phyloP scores from a whole-genome alignment of 2,888 invertebrate genomes.

The Synanthedon myopaeformis region DNA sequence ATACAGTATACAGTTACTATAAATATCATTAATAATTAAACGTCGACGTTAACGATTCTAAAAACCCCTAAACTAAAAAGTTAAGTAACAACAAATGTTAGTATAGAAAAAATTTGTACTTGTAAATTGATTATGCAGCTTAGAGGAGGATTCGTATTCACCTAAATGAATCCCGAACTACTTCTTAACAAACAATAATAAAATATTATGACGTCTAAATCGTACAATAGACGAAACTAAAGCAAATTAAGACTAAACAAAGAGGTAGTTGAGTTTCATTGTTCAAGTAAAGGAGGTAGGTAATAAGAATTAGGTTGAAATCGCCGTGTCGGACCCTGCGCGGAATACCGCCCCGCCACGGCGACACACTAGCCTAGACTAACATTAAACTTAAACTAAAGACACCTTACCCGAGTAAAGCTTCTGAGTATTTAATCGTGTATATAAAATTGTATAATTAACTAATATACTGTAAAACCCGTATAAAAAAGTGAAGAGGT shows the following conservation, averaged over 20 bases:
- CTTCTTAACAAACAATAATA: conserved; percentile 55
- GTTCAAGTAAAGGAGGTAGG: conserved; percentile 7
- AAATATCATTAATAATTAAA: too few relatives aligned
- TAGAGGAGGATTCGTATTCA: conserved; percentile 27
- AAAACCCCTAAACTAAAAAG: conserved; percentile 31
- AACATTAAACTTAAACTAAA: conserved; percentile 36
- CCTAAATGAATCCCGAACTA: conserved; percentile 50
- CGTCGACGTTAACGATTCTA: background rate
- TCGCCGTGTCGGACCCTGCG: conserved; percentile 59
- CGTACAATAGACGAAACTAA: conserved; percentile 53
- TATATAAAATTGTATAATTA: conserved; percentile 70
- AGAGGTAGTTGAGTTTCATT: conserved; percentile 65
- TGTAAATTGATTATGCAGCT: conserved; percentile 58
- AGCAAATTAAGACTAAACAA: conserved; percentile 60
- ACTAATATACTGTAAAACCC: conserved; percentile 67
- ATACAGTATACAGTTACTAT: background rate
- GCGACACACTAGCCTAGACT: conserved; percentile 36
- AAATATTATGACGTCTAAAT: conserved; percentile 49
- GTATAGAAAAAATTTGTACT: conserved; percentile 61
- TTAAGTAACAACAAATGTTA: conserved; percentile 67
- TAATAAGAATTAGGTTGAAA: conserved; percentile 42
- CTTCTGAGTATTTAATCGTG: conserved; percentile 69
- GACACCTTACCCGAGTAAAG: conserved; percentile 68
- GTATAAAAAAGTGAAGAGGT: conserved; percentile 70
- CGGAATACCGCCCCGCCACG: conserved; percentile 55